Evolutionary conservation across 2,113 vertebrate species (phyloP).

Genomic region (Pandion haliaetus): DNA sequence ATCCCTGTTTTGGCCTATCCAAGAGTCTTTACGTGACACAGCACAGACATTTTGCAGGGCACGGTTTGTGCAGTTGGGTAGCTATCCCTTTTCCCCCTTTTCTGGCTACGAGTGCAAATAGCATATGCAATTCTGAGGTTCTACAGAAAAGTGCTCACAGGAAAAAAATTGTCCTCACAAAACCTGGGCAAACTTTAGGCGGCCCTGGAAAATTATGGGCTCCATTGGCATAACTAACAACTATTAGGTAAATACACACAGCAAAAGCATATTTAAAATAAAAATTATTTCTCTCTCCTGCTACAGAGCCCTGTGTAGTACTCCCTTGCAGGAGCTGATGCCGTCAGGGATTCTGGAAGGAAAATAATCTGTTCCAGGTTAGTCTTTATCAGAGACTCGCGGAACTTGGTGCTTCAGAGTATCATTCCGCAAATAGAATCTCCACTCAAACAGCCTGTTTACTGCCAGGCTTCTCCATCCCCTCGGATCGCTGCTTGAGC

Average conservation of each 20-base stretch:
- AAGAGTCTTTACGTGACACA: background rate
- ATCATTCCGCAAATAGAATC: accelerated
- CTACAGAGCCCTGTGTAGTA: background rate
- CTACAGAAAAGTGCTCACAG: background rate
- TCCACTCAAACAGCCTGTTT: background rate
- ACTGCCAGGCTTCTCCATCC: background rate
- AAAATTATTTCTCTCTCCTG: background rate
- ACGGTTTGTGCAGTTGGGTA: background rate
- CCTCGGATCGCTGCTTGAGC: background rate
- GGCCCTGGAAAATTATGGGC: background rate
- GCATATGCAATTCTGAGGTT: background rate
- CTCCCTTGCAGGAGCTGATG: background rate
- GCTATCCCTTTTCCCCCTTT: background rate
- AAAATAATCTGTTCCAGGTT: background rate
- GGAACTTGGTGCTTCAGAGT: background rate
- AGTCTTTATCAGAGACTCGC: background rate
- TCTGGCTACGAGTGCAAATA: background rate
- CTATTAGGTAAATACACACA: background rate
- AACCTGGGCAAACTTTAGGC: background rate
- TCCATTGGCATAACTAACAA: background rate
- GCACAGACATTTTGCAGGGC: background rate
- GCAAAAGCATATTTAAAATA: background rate
- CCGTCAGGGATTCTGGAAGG: background rate
- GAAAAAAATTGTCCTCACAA: background rate
- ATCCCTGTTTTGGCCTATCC: background rate